A percentile compares a stretch with the other conserved stretches of the same genome.
Conservation (phyloP, 1,140 invertebrate species). For the Drosophila mauritiana region DNA sequence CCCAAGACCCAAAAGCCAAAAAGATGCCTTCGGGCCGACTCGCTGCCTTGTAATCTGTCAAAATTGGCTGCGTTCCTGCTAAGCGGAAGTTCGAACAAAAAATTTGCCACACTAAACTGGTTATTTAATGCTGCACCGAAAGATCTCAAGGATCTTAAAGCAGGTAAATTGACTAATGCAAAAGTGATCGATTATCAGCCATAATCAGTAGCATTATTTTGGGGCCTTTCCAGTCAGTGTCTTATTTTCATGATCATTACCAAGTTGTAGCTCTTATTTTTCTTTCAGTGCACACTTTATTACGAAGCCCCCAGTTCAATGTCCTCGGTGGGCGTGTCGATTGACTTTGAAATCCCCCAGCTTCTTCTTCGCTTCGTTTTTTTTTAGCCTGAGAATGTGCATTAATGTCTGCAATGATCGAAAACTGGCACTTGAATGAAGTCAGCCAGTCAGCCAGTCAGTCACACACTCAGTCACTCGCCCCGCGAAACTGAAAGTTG, state of each 20-base stretch:
- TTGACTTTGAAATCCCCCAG: constrained; percentile 61
- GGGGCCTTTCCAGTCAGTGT: too few relatives aligned
- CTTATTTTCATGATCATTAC: too few relatives aligned
- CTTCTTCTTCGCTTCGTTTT: constrained; percentile 40
- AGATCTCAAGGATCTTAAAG: background rate
- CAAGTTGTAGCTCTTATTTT: background rate
- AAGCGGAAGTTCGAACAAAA: constrained; percentile 74
- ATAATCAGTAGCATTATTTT: too few relatives aligned
- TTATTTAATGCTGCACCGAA: constrained; percentile 60
- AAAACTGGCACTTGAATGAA: constrained; percentile 43
- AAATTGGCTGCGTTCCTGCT: constrained; percentile 68
- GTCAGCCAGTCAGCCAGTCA: constrained; percentile 22
- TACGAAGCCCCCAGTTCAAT: constrained; percentile 53
- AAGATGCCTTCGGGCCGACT: constrained; percentile 16
- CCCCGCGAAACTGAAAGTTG: constrained; percentile 48
- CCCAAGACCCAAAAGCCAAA: background rate
- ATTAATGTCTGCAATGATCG: constrained; percentile 49
- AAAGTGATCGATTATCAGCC: too few relatives aligned
- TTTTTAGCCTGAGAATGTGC: constrained; percentile 44
- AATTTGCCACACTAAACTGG: constrained; percentile 63
- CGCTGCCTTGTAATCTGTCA: constrained; percentile 80
- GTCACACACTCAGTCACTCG: constrained; percentile 25
- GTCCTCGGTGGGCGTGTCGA: constrained; percentile 58
- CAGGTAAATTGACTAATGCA: too few relatives aligned
- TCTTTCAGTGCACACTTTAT: constrained; percentile 11